These are phyloP conservation scores for Knipowitschia caucasica DNA, from an alignment of 2,797 vertebrate species.

Conservation along the genomic window DNA sequence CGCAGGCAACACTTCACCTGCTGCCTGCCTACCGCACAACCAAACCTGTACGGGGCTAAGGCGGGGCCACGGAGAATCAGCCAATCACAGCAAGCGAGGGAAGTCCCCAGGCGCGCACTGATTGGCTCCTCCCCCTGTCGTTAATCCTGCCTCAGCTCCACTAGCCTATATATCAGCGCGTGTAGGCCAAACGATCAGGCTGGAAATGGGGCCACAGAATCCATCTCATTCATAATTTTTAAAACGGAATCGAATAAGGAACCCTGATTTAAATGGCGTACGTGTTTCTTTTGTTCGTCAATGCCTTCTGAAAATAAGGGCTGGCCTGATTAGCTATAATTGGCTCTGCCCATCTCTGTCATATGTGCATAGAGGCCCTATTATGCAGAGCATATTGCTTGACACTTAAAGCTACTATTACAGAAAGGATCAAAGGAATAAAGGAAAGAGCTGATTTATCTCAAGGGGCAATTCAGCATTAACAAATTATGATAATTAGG, in stretches of 20 bases:
- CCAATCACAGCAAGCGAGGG: conserved; percentile 45
- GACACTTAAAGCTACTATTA: no score
- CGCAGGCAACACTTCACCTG: conserved; percentile 47
- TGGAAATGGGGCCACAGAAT: conserved; percentile 13
- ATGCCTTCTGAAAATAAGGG: no score
- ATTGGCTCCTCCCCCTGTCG: conserved; percentile 16
- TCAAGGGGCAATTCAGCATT: no score
- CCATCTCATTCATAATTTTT: conserved; percentile 22
- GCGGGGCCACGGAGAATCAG: not conserved
- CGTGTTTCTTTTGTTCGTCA: not conserved
- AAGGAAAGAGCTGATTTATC: no score
- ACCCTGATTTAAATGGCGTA: no score
- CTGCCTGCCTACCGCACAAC: conserved; percentile 32
- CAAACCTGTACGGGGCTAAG: conserved; percentile 36
- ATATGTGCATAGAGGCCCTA: no score
- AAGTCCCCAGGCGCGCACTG: fast-evolving
- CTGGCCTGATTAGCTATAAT: no score
- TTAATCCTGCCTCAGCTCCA: not conserved
- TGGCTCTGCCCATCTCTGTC: no score
- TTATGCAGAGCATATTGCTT: no score
- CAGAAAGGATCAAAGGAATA: no score
- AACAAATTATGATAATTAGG: no score
- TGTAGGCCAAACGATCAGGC: conserved; percentile 6
- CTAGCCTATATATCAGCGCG: conserved; percentile 7
- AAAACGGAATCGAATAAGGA: not conserved